Conservation (phyloP, 2,113 vertebrate genomes). For the Cyphomyrus plagiostoma region DNA sequence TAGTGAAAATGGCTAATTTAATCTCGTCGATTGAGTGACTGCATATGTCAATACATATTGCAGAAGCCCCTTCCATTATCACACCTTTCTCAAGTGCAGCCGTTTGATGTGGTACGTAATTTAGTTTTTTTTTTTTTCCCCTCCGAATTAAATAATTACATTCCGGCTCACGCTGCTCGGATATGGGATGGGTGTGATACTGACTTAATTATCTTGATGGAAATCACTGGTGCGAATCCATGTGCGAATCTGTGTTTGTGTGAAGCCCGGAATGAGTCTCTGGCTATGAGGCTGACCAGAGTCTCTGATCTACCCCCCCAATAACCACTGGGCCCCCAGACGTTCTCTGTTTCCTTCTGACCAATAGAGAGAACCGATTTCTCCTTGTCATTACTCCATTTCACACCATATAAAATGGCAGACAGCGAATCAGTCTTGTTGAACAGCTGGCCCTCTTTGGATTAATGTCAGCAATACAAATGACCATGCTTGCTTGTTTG, state of each 20-base stretch:
- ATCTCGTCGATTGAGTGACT: neutral
- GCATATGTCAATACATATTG: neutral
- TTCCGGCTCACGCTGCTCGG: neutral
- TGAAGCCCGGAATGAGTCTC: neutral
- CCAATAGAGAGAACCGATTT: neutral
- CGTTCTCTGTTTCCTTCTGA: neutral
- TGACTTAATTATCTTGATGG: neutral
- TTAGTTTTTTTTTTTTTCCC: neutral
- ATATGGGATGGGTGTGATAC: neutral
- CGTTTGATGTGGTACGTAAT: neutral
- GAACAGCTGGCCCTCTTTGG: neutral
- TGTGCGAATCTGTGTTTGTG: neutral
- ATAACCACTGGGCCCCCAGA: neutral
- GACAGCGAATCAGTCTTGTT: neutral
- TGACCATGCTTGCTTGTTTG: neutral
- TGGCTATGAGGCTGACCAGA: neutral
- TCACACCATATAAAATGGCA: neutral
- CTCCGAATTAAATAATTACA: neutral
- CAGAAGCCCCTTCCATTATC: neutral
- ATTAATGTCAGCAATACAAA: neutral
- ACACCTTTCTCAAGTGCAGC: neutral
- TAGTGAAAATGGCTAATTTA: conserved; percentile 1
- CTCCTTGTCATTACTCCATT: neutral
- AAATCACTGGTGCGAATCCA: neutral
- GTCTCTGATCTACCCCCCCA: neutral